Evolutionary conservation across 2,888 invertebrate genomes (phyloP).

Genomic region (Agrotis ipsilon): DNA sequence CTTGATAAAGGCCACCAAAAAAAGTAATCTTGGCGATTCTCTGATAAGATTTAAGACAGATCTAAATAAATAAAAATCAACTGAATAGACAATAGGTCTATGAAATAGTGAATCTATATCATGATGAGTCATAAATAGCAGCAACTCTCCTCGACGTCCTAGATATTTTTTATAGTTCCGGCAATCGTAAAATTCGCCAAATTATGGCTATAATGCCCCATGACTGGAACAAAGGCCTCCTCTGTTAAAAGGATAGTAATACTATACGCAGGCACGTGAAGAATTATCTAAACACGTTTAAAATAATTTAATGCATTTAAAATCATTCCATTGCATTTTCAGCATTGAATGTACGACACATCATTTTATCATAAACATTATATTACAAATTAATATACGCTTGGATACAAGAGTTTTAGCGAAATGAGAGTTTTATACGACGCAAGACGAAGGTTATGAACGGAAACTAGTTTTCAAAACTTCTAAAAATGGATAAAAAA

Average conservation of each 20-base stretch:
- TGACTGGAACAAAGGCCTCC: not conserved
- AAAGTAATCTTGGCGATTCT: not conserved
- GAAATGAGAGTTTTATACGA: conserved; percentile 17
- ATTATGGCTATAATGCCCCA: not conserved
- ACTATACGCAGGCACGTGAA: not conserved
- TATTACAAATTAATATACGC: conserved; percentile 37
- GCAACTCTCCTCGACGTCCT: no score
- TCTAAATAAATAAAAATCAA: not conserved
- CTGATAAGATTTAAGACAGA: not conserved
- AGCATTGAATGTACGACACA: conserved; percentile 2
- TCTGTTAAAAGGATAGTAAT: not conserved
- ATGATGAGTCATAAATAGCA: not conserved
- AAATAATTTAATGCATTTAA: conserved; percentile 47
- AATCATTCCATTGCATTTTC: conserved; percentile 52
- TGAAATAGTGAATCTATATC: not conserved
- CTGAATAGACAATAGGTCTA: not conserved
- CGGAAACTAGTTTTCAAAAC: conserved; percentile 1
- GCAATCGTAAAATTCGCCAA: not conserved
- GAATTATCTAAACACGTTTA: not conserved
- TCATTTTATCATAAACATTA: conserved; percentile 1
- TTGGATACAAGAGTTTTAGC: conserved; percentile 25
- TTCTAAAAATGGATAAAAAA: no score
- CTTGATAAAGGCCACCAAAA: not conserved
- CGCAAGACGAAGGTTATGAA: conserved; percentile 27
- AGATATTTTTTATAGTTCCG: not conserved